phyloP scores from a whole-genome alignment of 2,113 vertebrate species.

The Nothobranchius furzeri region DNA sequence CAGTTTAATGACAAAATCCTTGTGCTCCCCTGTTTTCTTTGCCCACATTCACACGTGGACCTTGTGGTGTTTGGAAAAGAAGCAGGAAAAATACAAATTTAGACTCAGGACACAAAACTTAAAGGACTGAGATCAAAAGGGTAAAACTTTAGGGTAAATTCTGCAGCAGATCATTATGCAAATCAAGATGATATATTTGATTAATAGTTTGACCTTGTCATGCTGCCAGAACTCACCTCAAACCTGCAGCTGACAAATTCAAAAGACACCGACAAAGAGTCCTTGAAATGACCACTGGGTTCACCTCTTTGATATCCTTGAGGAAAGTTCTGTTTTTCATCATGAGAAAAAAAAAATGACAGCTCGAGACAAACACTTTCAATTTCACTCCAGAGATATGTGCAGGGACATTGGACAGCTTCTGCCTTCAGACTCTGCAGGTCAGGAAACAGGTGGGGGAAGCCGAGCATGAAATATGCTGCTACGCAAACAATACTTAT shows the following conservation, averaged over 20 bases:
- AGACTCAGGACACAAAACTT: background rate
- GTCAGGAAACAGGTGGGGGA: constrained; percentile 74
- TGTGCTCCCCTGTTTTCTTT: constrained; percentile 24
- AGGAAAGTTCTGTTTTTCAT: constrained; percentile 26
- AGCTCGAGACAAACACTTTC: constrained; percentile 46
- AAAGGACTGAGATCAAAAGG: constrained; percentile 10
- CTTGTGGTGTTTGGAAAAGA: constrained; percentile 18
- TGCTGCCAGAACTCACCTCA: constrained; percentile 24
- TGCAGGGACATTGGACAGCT: constrained; percentile 49
- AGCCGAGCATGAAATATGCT: constrained; percentile 76
- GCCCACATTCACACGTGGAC: constrained; percentile 13
- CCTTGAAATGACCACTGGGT: constrained; percentile 21
- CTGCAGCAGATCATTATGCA: constrained; percentile 80
- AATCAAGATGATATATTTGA: constrained; percentile 73
- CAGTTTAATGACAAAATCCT: constrained; percentile 1
- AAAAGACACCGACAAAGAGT: constrained; percentile 9
- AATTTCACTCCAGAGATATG: constrained; percentile 41
- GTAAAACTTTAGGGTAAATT: background rate
- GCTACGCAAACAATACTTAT: constrained; percentile 75
- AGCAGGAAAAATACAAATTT: background rate
- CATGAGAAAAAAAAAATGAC: constrained; percentile 6
- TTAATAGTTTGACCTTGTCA: constrained; percentile 67
- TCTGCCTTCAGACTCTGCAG: constrained; percentile 62
- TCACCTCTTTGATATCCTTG: constrained; percentile 18
- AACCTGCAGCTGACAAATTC: constrained; percentile 29